Conservation (phyloP, 2,797 vertebrate genomes). For the Poeciliopsis gracilis region DNA sequence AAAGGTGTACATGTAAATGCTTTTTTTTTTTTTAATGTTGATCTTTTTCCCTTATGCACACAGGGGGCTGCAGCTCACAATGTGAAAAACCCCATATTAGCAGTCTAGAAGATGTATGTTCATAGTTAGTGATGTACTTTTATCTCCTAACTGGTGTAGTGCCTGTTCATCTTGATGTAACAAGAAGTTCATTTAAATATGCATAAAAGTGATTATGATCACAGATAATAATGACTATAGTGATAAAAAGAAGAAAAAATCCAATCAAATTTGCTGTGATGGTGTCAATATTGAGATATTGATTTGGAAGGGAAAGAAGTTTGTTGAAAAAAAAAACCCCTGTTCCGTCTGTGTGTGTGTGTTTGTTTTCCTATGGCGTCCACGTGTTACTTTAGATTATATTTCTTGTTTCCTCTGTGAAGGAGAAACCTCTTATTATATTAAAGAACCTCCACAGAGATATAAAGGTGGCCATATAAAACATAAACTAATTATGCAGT, state of each 20-base stretch:
- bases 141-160: conserved; percentile 87
- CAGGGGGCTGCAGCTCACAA: conserved; percentile 71
- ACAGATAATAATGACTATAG: conserved; percentile 71
- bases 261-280: conserved; percentile 80
- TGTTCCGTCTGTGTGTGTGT: conserved; percentile 64
- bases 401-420: background rate
- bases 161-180: conserved; percentile 87
- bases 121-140: conserved; percentile 85
- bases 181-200: conserved; percentile 83
- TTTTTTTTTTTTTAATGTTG: conserved; percentile 83
- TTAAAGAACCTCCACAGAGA: conserved; percentile 17
- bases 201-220: conserved; percentile 83
- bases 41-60: conserved; percentile 83
- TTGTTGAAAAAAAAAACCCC: conserved; percentile 67
- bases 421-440: background rate
- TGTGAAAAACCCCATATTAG: conserved; percentile 78
- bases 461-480: conserved; percentile 15
- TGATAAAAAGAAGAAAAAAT: conserved; percentile 68
- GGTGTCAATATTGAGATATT: conserved; percentile 81
- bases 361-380: conserved; percentile 19
- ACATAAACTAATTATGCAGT: background rate
- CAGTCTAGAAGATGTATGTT: conserved; percentile 82
- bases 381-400: background rate
- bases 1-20: conserved; percentile 83
- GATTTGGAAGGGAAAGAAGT: conserved; percentile 80